Conservation (phyloP, 2,888 invertebrate genomes). For the Rhamnusium bicolor region DNA sequence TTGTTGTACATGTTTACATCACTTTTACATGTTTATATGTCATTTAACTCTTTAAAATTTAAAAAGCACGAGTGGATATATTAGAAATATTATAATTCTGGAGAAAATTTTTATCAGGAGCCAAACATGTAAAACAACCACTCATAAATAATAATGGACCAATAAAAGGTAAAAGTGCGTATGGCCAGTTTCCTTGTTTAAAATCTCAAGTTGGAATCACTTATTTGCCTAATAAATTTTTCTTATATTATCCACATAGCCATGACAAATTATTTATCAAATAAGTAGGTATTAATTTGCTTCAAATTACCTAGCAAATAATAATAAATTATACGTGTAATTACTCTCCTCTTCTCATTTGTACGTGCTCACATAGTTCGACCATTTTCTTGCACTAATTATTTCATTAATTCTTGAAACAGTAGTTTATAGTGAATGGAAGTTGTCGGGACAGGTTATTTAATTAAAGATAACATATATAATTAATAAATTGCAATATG, state of each 20-base stretch:
- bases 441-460: constrained; percentile 9
- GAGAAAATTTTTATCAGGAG: too few species aligned
- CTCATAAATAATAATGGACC: too few species aligned
- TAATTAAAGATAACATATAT: background rate
- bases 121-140: too few species aligned
- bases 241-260: background rate
- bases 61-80: too few species aligned
- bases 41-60: too few species aligned
- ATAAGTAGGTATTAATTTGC: background rate
- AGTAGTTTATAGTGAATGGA: constrained; percentile 1
- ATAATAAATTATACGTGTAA: background rate
- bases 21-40: too few species aligned
- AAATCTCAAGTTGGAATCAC: too few species aligned
- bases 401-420: constrained; percentile 8
- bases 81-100: too few species aligned
- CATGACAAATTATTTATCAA: background rate
- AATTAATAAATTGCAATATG: background rate
- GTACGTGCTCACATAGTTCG: background rate
- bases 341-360: background rate
- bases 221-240: background rate
- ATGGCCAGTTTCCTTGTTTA: too few species aligned
- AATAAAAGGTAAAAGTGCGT: too few species aligned
- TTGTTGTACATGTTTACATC: too few species aligned
- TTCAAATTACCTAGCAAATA: background rate
- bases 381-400: constrained; percentile 20